These are phyloP conservation scores for Clusia tigrina DNA, from an alignment of 2,888 invertebrate genomes.

Conservation along the genomic window DNA sequence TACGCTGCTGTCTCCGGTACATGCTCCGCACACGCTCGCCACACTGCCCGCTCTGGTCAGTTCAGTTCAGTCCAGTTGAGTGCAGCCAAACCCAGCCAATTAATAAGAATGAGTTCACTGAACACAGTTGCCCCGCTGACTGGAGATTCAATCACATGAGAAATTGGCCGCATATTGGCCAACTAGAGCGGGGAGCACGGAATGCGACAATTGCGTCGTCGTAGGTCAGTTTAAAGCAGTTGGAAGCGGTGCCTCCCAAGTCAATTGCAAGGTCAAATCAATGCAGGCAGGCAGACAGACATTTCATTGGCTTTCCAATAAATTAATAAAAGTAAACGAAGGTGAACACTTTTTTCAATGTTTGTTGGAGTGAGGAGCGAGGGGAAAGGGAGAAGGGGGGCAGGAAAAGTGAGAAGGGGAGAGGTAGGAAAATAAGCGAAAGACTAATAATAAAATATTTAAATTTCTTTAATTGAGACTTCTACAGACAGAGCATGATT, in stretches of 20 bases:
- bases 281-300: background rate
- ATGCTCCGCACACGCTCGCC: too few relatives aligned
- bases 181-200: background rate
- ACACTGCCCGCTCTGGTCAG: too few relatives aligned
- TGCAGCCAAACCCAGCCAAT: background rate
- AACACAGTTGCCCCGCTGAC: background rate
- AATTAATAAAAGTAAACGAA: background rate
- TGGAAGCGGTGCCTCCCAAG: background rate
- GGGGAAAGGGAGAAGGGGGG: background rate
- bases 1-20: too few relatives aligned
- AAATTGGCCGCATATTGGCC: background rate
- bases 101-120: background rate
- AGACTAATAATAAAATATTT: background rate
- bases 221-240: background rate
- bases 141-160: background rate
- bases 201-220: background rate
- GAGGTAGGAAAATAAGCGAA: background rate
- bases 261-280: slow-evolving; percentile 4
- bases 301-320: background rate
- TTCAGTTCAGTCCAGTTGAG: too few relatives aligned
- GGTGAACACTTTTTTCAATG: background rate
- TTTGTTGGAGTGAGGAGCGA: too few relatives aligned
- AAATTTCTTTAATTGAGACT: too few relatives aligned
- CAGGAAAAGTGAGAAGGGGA: background rate
- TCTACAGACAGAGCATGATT: too few relatives aligned